These are phyloP conservation scores for Pangasius djambal DNA, from an alignment of 2,797 vertebrate genomes.

Conservation along the genomic window DNA sequence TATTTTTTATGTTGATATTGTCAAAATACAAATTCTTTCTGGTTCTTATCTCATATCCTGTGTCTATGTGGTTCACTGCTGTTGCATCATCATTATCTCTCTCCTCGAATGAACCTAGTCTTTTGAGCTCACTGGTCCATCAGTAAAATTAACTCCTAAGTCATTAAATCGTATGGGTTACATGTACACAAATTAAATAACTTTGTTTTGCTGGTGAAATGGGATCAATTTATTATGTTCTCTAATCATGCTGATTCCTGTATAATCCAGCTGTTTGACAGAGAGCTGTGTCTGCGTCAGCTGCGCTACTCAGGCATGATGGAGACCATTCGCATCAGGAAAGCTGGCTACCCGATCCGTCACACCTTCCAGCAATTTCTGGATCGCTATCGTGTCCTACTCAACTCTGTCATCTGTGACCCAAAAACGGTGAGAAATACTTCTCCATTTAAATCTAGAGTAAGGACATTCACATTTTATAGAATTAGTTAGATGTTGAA, in stretches of 20 bases:
- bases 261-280: slow-evolving; percentile 84
- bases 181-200: background rate
- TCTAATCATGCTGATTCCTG: background rate
- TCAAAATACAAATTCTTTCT: no score
- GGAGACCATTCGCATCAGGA: slow-evolving; percentile 94
- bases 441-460: background rate
- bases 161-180: slow-evolving; percentile 52
- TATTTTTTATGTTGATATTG: no score
- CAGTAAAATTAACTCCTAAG: no score
- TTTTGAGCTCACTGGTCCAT: no score
- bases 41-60: no score
- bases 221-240: background rate
- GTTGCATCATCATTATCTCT: no score
- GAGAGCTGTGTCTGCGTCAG: slow-evolving; percentile 89
- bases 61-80: no score
- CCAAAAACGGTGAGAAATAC: slow-evolving; percentile 68
- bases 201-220: background rate
- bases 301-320: slow-evolving; percentile 96
- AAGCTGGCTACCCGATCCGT: slow-evolving; percentile 90
- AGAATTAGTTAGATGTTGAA: background rate
- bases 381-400: slow-evolving; percentile 81
- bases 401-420: slow-evolving; percentile 73
- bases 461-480: background rate
- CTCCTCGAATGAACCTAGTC: no score
- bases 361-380: slow-evolving; percentile 90